Evolutionary conservation across 2,888 invertebrate species (phyloP), one percentile per base, ranked within the genome.

Genomic region (Microplitis deprimator): DNA sequence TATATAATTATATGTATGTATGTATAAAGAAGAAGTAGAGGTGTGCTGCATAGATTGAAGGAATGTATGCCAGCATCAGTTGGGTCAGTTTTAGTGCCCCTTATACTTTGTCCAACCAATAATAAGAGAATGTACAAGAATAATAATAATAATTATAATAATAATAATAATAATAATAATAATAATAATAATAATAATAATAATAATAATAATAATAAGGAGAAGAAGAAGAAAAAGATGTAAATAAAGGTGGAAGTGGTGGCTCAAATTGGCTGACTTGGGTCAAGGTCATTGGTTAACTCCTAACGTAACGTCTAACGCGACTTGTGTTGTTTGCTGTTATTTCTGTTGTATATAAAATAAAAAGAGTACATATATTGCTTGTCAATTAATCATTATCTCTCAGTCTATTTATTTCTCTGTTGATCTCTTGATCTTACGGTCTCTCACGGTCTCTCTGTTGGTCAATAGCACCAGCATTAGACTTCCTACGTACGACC

Each of bases 1-100:
- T 13, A 16, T 13, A 64, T 20, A 20, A 20, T 20, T 1, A 20
- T 20, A 20, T 20, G 20, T 1, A 20, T 20, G 20, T 20, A 20
- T 20, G 20, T 20, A 20, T n/a, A 17, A 60, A 38, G 39, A 16
- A 38, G 62, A 17, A 61, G 16, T 17, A 5, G 40, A 65, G 29
- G 61, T 62, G 39, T 61, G 59, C 39, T 39, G 59, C 59, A 62
- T 61, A 65, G 72, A 76, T 72, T 78, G 77, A 80, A 82, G 83
- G 84, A 85, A 86, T 86, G 86, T 86, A 84, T 84, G 87, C 83
- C 85, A 82, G 84, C 29, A 29, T 29, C 83, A 82, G 86, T 86
- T 84, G 84, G 86, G 85, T 85, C 84, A 83, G 72, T 29, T 29
- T 29, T 3, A 29, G 4, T 29, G 29, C 29, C 29, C 29, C 29